Evolutionary conservation across 2,797 vertebrate genomes (phyloP).

Genomic region (Poeciliopsis paucimaculata): DNA sequence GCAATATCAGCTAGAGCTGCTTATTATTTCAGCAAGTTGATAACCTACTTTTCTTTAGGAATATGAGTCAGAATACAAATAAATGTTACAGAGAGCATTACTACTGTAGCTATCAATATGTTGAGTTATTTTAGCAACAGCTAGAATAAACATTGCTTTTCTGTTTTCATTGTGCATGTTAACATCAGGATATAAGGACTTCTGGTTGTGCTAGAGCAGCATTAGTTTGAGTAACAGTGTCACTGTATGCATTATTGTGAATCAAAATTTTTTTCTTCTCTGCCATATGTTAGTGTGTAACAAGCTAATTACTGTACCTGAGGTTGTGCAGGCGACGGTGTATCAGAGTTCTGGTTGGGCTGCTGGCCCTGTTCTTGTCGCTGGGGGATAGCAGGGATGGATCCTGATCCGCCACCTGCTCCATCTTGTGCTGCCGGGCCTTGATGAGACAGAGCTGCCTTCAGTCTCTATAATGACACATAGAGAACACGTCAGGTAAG

Average conservation of each 20-base stretch:
- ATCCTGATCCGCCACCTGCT: slow-evolving; percentile 76
- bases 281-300: background rate
- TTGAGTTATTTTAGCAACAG: background rate
- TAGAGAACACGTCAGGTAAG: background rate
- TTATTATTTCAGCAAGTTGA: background rate
- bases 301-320: slow-evolving; percentile 80
- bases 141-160: background rate
- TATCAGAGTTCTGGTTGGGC: slow-evolving; percentile 89
- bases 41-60: background rate
- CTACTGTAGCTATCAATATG: background rate
- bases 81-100: background rate
- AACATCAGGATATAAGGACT: background rate
- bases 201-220: background rate
- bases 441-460: slow-evolving; percentile 90
- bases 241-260: background rate
- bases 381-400: slow-evolving; percentile 87
- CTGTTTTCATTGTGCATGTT: background rate
- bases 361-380: slow-evolving; percentile 90
- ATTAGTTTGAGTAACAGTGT: background rate
- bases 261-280: background rate
- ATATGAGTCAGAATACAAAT: background rate
- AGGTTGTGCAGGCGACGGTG: slow-evolving; percentile 93
- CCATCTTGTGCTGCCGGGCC: slow-evolving; percentile 85
- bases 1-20: background rate
- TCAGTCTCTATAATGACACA: slow-evolving; percentile 86